These are phyloP conservation scores for Chaunax sp. DNA, from an alignment of 2,797 vertebrate species.

Conservation along the genomic window DNA sequence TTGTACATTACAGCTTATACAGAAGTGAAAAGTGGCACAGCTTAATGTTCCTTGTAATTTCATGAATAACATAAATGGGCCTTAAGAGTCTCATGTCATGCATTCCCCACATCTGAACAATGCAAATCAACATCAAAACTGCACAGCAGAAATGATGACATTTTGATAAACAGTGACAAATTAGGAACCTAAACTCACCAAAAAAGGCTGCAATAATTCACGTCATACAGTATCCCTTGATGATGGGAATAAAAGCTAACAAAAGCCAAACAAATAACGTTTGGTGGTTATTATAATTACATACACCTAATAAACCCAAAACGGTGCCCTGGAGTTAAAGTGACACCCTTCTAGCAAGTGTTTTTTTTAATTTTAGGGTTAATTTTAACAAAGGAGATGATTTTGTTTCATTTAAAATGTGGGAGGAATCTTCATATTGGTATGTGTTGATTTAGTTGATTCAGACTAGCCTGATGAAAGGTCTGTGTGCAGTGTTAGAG, in stretches of 20 bases:
- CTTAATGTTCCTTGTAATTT: too few species aligned
- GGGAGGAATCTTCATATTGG: not conserved
- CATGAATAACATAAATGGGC: too few species aligned
- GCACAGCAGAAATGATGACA: too few species aligned
- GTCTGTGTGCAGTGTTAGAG: not conserved
- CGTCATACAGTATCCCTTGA: too few species aligned
- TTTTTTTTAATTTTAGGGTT: not conserved
- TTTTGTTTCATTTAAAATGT: not conserved
- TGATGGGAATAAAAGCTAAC: not conserved
- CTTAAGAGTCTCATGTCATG: too few species aligned
- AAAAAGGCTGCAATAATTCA: too few species aligned
- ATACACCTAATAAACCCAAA: not conserved
- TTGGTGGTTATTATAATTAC: not conserved
- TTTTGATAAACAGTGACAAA: too few species aligned
- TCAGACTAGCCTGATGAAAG: not conserved
- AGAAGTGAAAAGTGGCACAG: too few species aligned
- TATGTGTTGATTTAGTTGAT: not conserved
- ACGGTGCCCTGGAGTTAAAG: too few species aligned
- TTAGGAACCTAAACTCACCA: too few species aligned
- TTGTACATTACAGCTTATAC: too few species aligned
- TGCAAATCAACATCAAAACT: not conserved
- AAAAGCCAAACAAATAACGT: conserved; percentile 1
- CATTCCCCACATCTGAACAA: conserved; percentile 4
- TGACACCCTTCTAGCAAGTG: not conserved
- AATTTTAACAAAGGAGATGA: not conserved